A percentile compares a stretch with the other conserved stretches of the same genome.
phyloP scores from a whole-genome alignment of 1,140 invertebrate species.

The Phenacoccus solenopsis region DNA sequence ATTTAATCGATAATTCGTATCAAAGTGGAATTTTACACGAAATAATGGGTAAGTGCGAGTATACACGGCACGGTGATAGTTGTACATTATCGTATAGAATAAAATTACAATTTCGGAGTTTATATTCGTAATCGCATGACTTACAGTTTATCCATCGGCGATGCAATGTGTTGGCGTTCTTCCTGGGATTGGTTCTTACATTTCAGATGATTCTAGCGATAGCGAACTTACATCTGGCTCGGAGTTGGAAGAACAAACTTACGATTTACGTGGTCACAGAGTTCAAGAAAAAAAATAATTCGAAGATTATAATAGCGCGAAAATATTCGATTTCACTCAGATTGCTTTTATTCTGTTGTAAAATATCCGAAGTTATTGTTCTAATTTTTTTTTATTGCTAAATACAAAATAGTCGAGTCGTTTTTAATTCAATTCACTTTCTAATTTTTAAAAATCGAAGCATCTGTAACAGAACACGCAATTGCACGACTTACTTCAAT shows the following conservation, averaged over 20 bases:
- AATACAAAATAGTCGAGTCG: too few species aligned
- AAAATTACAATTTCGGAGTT: neutral
- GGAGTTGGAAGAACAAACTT: neutral
- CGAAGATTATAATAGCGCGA: too few species aligned
- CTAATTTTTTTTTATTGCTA: too few species aligned
- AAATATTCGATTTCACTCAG: too few species aligned
- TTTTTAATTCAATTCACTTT: too few species aligned
- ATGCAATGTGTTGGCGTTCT: constrained; percentile 1
- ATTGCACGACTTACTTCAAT: too few species aligned
- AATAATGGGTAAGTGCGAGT: neutral
- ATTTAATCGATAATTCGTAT: neutral
- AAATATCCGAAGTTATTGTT: too few species aligned
- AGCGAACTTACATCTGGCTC: neutral
- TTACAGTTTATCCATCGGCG: neutral
- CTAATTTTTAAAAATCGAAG: too few species aligned
- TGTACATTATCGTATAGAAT: neutral
- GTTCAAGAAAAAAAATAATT: neutral
- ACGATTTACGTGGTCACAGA: neutral
- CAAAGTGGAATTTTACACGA: neutral
- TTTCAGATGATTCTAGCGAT: constrained; percentile 9
- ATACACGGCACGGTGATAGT: neutral
- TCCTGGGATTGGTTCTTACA: neutral
- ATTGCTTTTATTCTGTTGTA: too few species aligned
- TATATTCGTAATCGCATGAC: neutral
- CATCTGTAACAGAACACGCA: too few species aligned